Conservation (phyloP, 2,113 vertebrate genomes). For the Hydrolagus affinis region DNA sequence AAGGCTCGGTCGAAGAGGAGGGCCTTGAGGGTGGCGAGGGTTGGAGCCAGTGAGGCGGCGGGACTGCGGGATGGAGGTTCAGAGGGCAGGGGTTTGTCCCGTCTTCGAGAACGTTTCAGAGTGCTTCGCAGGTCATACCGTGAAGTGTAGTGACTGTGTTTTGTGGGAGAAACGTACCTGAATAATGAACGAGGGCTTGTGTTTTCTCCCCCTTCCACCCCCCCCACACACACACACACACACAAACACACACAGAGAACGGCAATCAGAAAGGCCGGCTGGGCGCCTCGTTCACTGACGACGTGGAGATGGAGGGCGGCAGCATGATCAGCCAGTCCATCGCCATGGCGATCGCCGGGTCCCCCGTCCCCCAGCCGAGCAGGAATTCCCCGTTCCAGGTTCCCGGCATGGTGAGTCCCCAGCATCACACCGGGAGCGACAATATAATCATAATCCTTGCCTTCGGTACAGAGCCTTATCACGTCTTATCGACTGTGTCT, state of each 20-base stretch:
- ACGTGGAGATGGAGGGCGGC: constrained; percentile 59
- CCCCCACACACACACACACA: too few species aligned
- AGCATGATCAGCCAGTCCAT: constrained; percentile 75
- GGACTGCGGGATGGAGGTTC: neutral
- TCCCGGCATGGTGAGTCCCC: constrained; percentile 54
- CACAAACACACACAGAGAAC: constrained; percentile 64
- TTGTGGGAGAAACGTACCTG: too few species aligned
- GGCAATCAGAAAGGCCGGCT: constrained; percentile 63
- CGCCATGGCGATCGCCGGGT: constrained; percentile 85
- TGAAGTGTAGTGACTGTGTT: too few species aligned
- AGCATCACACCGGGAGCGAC: too few species aligned
- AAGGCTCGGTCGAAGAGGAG: neutral
- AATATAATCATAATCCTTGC: too few species aligned
- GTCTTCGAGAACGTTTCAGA: too few species aligned
- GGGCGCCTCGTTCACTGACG: constrained; percentile 57
- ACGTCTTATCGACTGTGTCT: too few species aligned
- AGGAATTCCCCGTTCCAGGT: constrained; percentile 60
- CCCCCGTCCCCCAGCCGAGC: constrained; percentile 63
- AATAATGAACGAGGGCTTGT: neutral
- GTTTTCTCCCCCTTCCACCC: neutral
- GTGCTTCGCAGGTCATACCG: too few species aligned
- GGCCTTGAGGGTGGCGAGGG: neutral
- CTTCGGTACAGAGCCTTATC: too few species aligned
- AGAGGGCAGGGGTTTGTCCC: too few species aligned
- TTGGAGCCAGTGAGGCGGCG: neutral